Evolutionary conservation across 35 echinoderm and acorn worm genomes (phyloP), one percentile per base, ranked within the genome.

Genomic region (Apostichopus californicus): DNA sequence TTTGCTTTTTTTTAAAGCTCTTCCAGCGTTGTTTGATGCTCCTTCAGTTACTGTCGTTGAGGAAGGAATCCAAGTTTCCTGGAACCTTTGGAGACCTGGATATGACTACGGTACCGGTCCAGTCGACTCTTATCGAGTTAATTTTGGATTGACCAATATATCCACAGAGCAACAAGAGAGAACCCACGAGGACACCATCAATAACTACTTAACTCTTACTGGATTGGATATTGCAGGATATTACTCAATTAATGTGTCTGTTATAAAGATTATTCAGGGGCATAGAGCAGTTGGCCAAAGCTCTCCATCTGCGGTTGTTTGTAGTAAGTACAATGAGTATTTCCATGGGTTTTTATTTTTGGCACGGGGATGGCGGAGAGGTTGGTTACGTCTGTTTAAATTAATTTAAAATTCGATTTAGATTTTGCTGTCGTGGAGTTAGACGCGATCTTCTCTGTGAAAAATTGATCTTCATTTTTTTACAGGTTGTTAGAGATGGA

Each of bases 11-110:
- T 28, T 6, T 57, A 12, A 20, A 83, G 80, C 80, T 83, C 55
- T 83, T 54, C 80, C 80, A 57, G 21, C 21, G 10, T 83, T 83
- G 80, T 9, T 55, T 17, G 52, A 54, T 28, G 18, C 14, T 28
- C 80, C 80, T 26, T 17, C 52, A 83, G 5, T 54, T 52, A 83
- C 8, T 18, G 17, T 54, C 1, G 18, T 18, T 34, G 80, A 18
- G 20, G 55, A 15, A 8, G 17, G 17, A 0, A 54, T 83, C 80
- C 80, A 83, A 18, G 28, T 83, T 24, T 83, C 25, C 1, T 83
- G 80, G 80, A 52, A 83, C 14, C 8, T 57, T 20, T 83, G 80
- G 80, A 46, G 80, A 54, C 22, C 52, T 83, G 80, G 80, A 28
- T 28, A 28, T 28, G 26, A 28, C 26, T 28, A 28, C 26, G 26